Evolutionary conservation across 2,888 invertebrate species (phyloP).

Genomic region (Embidobia sp.): DNA sequence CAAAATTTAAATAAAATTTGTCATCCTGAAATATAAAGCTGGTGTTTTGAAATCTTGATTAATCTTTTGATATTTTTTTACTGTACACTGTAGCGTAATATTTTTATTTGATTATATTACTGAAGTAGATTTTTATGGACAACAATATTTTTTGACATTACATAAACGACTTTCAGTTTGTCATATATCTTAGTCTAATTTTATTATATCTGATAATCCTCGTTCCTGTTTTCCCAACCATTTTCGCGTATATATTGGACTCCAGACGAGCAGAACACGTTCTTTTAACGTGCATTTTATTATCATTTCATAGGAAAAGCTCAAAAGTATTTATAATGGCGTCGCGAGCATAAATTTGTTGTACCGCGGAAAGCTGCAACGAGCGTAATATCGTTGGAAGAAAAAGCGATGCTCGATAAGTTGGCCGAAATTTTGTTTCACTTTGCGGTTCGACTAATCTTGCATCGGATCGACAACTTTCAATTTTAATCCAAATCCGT

Average conservation of each 20-base stretch:
- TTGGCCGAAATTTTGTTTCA: neutral
- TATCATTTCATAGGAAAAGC: neutral
- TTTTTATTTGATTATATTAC: too few species aligned
- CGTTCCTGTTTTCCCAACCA: neutral
- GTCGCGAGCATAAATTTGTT: constrained; percentile 2
- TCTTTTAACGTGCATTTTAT: constrained; percentile 10
- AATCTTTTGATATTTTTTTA: too few species aligned
- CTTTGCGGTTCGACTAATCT: constrained; percentile 13
- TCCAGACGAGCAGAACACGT: constrained; percentile 5
- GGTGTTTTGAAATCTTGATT: too few species aligned
- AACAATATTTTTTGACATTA: too few species aligned
- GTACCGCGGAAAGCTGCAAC: neutral
- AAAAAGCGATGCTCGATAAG: neutral
- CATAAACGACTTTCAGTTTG: too few species aligned
- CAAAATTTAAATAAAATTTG: too few species aligned
- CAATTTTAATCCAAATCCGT: constrained; percentile 55
- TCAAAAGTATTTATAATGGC: neutral
- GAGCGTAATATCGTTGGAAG: neutral
- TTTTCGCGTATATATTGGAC: constrained; percentile 2
- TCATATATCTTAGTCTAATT: too few species aligned
- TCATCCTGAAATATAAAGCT: too few species aligned
- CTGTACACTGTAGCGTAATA: too few species aligned
- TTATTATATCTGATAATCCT: too few species aligned
- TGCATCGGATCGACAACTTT: constrained; percentile 33
- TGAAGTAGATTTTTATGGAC: too few species aligned